Evolutionary conservation across 2,797 vertebrate species (phyloP).

Genomic region (Rhynchotus rufescens): DNA sequence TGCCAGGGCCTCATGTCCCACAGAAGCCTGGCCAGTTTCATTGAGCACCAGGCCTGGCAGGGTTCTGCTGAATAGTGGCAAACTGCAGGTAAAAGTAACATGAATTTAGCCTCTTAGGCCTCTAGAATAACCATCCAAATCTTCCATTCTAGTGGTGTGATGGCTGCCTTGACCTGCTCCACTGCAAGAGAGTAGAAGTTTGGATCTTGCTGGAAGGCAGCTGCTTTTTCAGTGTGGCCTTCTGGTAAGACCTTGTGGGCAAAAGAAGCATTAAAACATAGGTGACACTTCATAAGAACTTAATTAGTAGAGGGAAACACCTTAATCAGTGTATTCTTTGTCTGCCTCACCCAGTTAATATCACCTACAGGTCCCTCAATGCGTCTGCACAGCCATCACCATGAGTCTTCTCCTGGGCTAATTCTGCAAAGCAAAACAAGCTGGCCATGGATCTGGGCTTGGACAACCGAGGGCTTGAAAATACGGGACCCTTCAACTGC

Average conservation of each 20-base stretch:
- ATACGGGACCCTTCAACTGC: not conserved
- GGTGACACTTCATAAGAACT: not conserved
- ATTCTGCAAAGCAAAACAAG: not conserved
- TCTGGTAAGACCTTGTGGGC: constrained; percentile 30
- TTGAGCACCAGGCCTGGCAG: not conserved
- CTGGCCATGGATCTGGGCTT: not conserved
- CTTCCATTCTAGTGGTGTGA: not conserved
- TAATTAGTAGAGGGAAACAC: constrained; percentile 31
- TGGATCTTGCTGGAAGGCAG: constrained; percentile 41
- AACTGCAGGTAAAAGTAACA: constrained; percentile 1
- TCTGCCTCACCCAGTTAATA: not conserved
- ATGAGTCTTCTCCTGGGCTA: not conserved
- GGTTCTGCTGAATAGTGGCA: not conserved
- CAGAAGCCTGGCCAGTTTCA: not conserved
- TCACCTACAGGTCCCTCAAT: not conserved
- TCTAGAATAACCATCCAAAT: not conserved
- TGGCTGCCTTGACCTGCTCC: constrained; percentile 16
- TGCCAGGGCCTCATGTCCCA: not conserved
- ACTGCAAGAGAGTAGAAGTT: not conserved
- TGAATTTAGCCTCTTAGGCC: not conserved
- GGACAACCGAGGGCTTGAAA: not conserved
- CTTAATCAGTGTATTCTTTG: not conserved
- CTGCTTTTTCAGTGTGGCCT: not conserved
- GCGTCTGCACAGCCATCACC: not conserved
- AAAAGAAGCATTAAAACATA: constrained; percentile 7